Evolutionary conservation across 2,888 invertebrate species (phyloP), one percentile per base, ranked within the genome.

Genomic region (Elysia crispata): DNA sequence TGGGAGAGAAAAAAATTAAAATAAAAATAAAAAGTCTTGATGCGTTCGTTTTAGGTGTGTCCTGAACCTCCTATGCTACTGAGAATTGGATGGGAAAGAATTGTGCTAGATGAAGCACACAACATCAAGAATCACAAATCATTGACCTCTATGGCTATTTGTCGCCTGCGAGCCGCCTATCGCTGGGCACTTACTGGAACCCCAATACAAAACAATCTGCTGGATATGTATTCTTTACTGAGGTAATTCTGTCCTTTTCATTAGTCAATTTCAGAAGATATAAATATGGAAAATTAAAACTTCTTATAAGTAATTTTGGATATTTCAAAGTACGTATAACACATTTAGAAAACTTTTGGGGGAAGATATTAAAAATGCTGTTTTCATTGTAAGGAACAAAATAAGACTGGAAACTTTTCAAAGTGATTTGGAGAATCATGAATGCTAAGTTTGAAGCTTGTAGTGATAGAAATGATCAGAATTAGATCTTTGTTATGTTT

Each of bases 61-160:
- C 23, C 25, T 25, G 64, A 31, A 66, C 75, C 74, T 1, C 86
- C 89, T 0, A 86, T 84, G 57, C 84, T 97, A 30, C 94, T 94
- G 90, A 93, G 94, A 66, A 94, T 98, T 3, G 94, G 94, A 15
- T 99, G 98, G 98, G 94, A 95, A 0, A 94, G 98, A 74, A 94
- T 97, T 1, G 95, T 98, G 82, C 93, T 99, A 30, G 98, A 99
- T 92, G 98, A 99, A 93, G 98, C 96, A 0, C 98, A 99, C 92
- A 94, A 95, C 62, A 96, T 98, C 13, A 95, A 98, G 86, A 98
- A 98, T 93, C 94, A 96, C 91, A 97, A 97, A 92, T 94, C 95
- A 13, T 94, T 94, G 84, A 95, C 95, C 0, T 95, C 96, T 0
- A 90, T 93, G 82, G 95, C 96, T 0, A 95, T 95, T 11, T 95